Evolutionary conservation across 1,140 invertebrate genomes (phyloP), one percentile per base, ranked within the genome.

Genomic region (Dermatophagoides farinae): DNA sequence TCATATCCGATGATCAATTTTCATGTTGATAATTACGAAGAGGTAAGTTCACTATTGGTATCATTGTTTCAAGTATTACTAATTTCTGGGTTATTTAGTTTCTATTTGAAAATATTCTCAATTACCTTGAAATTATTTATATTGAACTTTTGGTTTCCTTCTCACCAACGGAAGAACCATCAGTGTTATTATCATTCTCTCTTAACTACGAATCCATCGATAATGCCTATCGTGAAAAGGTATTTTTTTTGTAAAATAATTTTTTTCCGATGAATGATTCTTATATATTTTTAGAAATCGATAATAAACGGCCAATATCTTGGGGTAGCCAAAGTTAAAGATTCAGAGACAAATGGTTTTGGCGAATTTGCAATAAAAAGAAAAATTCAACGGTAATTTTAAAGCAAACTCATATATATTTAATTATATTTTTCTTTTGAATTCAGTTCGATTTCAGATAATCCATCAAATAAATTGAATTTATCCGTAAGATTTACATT

Each of bases 1-100:
- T 93, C 90, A 38, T 98, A 97, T 76, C 95, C 95, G 1, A 88
- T 95, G 76, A 90, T 98, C 66, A 97, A 89, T 75, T 98, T 97
- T 73, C 91, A 91, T 80, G 88, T 98, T 51, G 95, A 98, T 74
- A 95, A 97, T 76, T 98, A 97, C 74, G 93, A 97, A 74, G 90
- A 97, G 79, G 88, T 92, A 69, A 70, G 54, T 55, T 54, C 22
- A 44, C 20, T 2, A 39, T 64, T 6, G 46, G 41, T 61, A 16
- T 47, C 23, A 37, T 58, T 38, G 6, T 37, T 61, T 18, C 14
- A 16, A 8, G 50, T 39, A 47, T 16, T 40, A 65, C 31, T 52
- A 39, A 58, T 39, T 62, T 43, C 53, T 65, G 54, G 62, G 59
- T 43, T 44, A 70, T 69, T 37, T 70, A 86, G 83, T 81, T 85